These are phyloP conservation scores for Tauraco hartlaubi DNA, from an alignment of 2,797 vertebrate genomes.

Conservation along the genomic window DNA sequence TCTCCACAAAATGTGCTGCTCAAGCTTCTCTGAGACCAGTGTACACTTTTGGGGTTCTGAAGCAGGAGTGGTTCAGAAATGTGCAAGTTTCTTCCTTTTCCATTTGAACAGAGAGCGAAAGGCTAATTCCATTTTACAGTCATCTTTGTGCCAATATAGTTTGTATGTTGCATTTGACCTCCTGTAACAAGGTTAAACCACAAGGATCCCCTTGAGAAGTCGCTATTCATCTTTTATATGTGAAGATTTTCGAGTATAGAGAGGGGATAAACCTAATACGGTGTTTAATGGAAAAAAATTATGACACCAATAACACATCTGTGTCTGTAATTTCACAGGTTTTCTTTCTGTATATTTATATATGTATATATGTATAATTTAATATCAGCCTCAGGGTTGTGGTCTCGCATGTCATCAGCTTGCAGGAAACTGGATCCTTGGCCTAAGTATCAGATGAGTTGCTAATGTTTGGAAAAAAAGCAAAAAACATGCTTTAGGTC, in stretches of 20 bases:
- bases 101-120: neutral
- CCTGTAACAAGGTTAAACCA: conserved; percentile 57
- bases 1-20: neutral
- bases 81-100: neutral
- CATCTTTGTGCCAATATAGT: conserved; percentile 35
- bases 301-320: conserved; percentile 85
- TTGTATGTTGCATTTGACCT: conserved; percentile 42
- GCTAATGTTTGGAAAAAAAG: conserved; percentile 82
- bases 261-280: conserved; percentile 68
- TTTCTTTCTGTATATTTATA: conserved; percentile 80
- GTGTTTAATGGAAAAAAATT: conserved; percentile 84
- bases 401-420: conserved; percentile 87
- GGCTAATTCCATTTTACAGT: conserved; percentile 68
- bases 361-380: conserved; percentile 68
- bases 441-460: conserved; percentile 89
- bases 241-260: conserved; percentile 77
- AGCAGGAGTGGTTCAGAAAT: neutral
- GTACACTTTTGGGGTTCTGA: neutral
- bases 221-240: conserved; percentile 71
- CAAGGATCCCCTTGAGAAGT: conserved; percentile 45
- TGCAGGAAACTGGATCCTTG: conserved; percentile 88
- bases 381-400: conserved; percentile 87
- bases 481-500: conserved; percentile 85
- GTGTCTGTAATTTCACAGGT: conserved; percentile 91
- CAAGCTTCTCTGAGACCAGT: fast-evolving